Conservation (phyloP, 2,113 vertebrate species). For the Cacatua alba region DNA sequence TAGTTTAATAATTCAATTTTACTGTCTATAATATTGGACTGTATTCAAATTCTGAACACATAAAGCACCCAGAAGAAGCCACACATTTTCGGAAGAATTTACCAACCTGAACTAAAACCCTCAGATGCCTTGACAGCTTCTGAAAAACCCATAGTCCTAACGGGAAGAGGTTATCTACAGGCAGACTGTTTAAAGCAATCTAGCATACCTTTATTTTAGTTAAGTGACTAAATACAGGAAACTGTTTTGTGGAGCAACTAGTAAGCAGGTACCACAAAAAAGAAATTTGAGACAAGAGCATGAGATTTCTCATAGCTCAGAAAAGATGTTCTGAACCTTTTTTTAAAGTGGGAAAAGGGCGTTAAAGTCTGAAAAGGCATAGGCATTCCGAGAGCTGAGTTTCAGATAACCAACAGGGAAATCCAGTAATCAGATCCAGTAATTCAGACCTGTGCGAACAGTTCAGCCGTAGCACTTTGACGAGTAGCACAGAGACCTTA, state of each 20-base stretch:
- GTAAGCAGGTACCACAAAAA: not conserved
- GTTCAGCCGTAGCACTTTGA: not conserved
- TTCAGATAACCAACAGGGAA: not conserved
- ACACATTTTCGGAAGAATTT: not conserved
- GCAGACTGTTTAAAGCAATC: not conserved
- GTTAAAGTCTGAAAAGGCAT: not conserved
- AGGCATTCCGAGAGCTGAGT: not conserved
- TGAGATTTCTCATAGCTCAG: not conserved
- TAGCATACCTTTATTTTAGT: not conserved
- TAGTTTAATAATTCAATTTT: constrained; percentile 14
- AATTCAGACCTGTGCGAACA: not conserved
- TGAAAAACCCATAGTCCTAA: not conserved
- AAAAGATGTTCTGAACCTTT: not conserved
- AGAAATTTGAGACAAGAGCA: not conserved
- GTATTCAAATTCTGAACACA: constrained; percentile 8
- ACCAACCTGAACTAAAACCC: not conserved
- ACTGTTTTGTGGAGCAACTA: not conserved
- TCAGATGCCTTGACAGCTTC: constrained; percentile 23
- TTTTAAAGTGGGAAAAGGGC: not conserved
- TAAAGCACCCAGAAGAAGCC: constrained; percentile 26
- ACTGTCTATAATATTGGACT: not conserved
- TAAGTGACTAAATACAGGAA: not conserved
- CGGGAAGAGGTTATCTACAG: not conserved
- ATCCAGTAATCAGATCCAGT: not conserved
- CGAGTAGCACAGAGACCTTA: not conserved